These are phyloP conservation scores for Torymus aiolomorphi DNA, from an alignment of 2,888 invertebrate species.

Conservation along the genomic window DNA sequence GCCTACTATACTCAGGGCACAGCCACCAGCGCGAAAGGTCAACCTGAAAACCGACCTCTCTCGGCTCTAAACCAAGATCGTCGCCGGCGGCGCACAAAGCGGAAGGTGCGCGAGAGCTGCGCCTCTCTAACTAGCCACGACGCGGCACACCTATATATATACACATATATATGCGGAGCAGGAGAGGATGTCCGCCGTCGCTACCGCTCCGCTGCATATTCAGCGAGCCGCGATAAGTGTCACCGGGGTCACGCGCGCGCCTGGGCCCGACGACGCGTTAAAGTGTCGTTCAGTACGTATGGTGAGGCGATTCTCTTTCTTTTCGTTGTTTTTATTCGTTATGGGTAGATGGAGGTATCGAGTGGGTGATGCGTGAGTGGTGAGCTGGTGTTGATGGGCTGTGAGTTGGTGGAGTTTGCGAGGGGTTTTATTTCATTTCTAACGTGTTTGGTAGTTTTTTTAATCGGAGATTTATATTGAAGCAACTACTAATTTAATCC, in stretches of 20 bases:
- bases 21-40: slow-evolving; percentile 23
- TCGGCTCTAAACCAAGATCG: neutral
- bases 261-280: slow-evolving; percentile 11
- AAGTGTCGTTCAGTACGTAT: too few relatives aligned
- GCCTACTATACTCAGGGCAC: neutral
- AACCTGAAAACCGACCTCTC: slow-evolving; percentile 24
- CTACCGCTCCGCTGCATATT: slow-evolving; percentile 62
- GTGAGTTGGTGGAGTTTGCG: too few relatives aligned
- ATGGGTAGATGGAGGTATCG: too few relatives aligned
- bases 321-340: too few relatives aligned
- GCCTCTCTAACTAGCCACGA: slow-evolving; percentile 34
- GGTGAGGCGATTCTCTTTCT: too few relatives aligned
- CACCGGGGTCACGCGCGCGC: slow-evolving; percentile 64
- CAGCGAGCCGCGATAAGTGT: slow-evolving; percentile 65
- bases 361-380: too few relatives aligned
- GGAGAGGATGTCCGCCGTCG: slow-evolving; percentile 59
- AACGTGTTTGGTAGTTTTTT: too few relatives aligned
- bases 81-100: slow-evolving; percentile 23
- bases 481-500: too few relatives aligned
- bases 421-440: too few relatives aligned
- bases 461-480: too few relatives aligned
- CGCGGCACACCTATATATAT: slow-evolving; percentile 57
- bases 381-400: too few relatives aligned
- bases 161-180: too few relatives aligned
- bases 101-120: slow-evolving; percentile 22